Evolutionary conservation across 2,113 vertebrate species (phyloP), one percentile per base, ranked within the genome.

Genomic region (Argyrosomus japonicus): DNA sequence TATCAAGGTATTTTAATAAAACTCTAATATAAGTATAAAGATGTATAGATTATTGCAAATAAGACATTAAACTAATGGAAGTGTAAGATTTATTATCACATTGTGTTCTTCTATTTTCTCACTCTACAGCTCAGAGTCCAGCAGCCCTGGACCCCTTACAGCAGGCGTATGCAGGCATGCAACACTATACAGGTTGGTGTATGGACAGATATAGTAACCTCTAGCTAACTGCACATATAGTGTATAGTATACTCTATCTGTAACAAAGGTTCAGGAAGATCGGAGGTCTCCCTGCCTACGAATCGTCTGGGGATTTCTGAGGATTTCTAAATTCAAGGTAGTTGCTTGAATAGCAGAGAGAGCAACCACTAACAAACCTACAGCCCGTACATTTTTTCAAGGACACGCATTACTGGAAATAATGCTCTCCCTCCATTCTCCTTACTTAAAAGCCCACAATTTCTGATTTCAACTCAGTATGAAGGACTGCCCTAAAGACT

Each of bases 151-250:
- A 97, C 83, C 96, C 97, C 17, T 94, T 97, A 54, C 97, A 97
- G 83, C 97, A 97, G 85, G 96, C 97, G 0, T 97, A 97, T 0
- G 96, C 96, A 0, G 96, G 97, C 70, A 97, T 97, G 96, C 96
- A 97, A 86, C 96, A 97, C 89, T 97, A 97, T 77, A 94, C 97
- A 93, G 97, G 93, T 94, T 71, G 48, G 92, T 88, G 36, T 56
- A 67, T 18, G 14, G 4, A 53, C 29, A 65, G 11, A 79, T 54
- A 40, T 40, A 36, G 45, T 25, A 25, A 29, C 47, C 23, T 71
- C n/a, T 54, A 19, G 27, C 9, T 75, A 18, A 27, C 58, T 67
- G 32, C 60, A 43, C 21, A 63, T 25, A 40, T 8, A 45, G 21
- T 65, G 29, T 51, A 51, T 25, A 19, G 2, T 29, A 19, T 29